Conservation (phyloP, 2,113 vertebrate genomes). For the Chaetorhynchus papuensis region DNA sequence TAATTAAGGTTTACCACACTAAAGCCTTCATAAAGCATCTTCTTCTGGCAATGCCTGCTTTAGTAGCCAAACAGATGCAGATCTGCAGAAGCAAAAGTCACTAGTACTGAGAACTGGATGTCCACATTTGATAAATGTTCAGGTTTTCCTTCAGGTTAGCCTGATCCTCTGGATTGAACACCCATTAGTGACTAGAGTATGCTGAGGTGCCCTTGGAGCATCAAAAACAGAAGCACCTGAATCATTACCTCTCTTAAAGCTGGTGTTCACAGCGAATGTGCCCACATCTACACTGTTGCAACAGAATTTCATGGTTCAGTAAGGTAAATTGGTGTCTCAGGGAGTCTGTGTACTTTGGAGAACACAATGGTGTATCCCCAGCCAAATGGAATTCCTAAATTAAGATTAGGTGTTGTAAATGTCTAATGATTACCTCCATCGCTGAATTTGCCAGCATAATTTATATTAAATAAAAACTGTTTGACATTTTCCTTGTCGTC, state of each 20-base stretch:
- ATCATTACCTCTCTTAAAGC: neutral
- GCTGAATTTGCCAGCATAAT: neutral
- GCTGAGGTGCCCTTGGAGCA: neutral
- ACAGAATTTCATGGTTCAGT: neutral
- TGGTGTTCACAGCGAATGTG: accelerated
- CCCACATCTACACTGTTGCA: accelerated
- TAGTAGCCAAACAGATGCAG: neutral
- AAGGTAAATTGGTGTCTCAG: neutral
- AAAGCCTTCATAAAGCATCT: neutral
- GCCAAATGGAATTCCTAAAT: neutral
- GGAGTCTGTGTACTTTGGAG: neutral
- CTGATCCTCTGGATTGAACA: neutral
- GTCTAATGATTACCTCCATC: neutral
- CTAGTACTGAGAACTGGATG: neutral
- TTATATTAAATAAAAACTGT: neutral
- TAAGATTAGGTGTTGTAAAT: neutral
- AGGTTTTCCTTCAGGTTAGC: neutral
- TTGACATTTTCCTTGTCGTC: neutral
- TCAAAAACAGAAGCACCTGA: neutral
- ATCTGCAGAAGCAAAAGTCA: neutral
- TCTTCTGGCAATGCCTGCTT: neutral
- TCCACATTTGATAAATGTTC: neutral
- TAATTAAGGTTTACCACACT: neutral
- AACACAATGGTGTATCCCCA: neutral
- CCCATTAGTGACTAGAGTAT: neutral